Base-by-base conservation (phyloP, 2,113 vertebrate genomes). In the Brachyhypopomus occidentalis region DNA sequence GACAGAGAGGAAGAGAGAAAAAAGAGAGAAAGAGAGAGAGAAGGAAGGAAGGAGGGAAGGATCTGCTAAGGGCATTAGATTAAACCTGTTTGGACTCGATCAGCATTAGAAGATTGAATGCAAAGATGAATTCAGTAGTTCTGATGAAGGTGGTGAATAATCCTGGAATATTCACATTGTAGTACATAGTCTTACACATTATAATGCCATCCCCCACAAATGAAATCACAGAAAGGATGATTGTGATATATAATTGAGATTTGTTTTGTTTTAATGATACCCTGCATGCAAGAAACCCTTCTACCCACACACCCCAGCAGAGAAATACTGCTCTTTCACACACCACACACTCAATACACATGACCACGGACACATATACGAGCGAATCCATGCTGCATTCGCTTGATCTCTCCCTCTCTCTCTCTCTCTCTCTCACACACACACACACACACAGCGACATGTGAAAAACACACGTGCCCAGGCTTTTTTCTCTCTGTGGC, bases 61-160 rank as follows among this genome's bases (percentile, higher is more conserved):
- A 60, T 84, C 82, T 62, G 72, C 76, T 75, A 71, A 66, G 72
- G 67, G 72, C 78, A 73, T 82, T 78, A 85, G 70, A 66, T 72
- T 76, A 76, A 78, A 75, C 70, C 23, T 59, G 27, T 75, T 76
- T 25, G 11, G 7, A 76, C 20, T 79, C 75, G 56, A 67, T 74
- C 72, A 30, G 52, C 71, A 75, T 2, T 62, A 16, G 59, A n/a
- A 20, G 74, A 74, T 20, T 56, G 27, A 80, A 80, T 80, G 41
- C 4, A 55, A 41, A 59, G 52, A 80, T 72, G 38, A 25, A 60
- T 80, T 74, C 36, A 72, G 9, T 72, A 52, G 17, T 48, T 64
- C 48, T 52, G 2, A 36, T 56, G 25, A 74, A 63, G 25, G 36
- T n/a, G 25, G 12, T 2, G 56, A n/a, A 38, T 41, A 19, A 48